phyloP scores from a whole-genome alignment of 2,113 vertebrate species.

The Myotis yumanensis region DNA sequence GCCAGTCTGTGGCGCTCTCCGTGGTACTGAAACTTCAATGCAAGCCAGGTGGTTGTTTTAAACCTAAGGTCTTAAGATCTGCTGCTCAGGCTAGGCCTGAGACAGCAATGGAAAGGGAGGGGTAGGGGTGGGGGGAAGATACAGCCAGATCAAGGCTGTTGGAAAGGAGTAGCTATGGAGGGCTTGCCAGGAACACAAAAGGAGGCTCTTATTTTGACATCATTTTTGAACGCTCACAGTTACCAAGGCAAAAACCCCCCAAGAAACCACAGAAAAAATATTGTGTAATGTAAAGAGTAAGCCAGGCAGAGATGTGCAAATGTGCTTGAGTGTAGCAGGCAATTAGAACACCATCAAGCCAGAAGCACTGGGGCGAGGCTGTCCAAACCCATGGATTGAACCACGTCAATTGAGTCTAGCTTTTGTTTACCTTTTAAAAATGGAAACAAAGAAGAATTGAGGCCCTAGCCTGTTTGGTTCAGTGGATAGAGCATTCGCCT shows the following conservation, averaged over 20 bases:
- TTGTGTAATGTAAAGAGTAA: not conserved
- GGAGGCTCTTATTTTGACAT: not conserved
- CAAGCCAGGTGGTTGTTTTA: rapidly evolving
- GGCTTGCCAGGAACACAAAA: not conserved
- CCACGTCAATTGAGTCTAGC: not conserved
- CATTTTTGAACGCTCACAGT: not conserved
- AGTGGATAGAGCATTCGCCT: no score
- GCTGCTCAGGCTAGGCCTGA: not conserved
- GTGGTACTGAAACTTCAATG: not conserved
- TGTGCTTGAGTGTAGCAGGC: not conserved
- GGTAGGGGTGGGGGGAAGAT: not conserved
- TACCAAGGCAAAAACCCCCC: not conserved
- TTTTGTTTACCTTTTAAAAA: constrained; percentile 16
- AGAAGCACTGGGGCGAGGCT: not conserved
- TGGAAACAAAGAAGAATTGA: not conserved
- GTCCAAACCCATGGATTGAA: not conserved
- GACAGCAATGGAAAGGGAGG: not conserved
- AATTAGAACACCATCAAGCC: not conserved
- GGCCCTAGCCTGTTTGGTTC: no score
- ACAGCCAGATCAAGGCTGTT: not conserved
- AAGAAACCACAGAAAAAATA: not conserved
- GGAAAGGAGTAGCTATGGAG: not conserved
- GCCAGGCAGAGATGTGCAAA: not conserved
- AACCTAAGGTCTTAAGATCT: not conserved
- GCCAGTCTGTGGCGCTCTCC: not conserved